Percentiles rank a stretch among this genome's conserved stretches.
Evolutionary conservation across 2,797 vertebrate genomes (phyloP).

Genomic region (Tachyglossus aculeatus): DNA sequence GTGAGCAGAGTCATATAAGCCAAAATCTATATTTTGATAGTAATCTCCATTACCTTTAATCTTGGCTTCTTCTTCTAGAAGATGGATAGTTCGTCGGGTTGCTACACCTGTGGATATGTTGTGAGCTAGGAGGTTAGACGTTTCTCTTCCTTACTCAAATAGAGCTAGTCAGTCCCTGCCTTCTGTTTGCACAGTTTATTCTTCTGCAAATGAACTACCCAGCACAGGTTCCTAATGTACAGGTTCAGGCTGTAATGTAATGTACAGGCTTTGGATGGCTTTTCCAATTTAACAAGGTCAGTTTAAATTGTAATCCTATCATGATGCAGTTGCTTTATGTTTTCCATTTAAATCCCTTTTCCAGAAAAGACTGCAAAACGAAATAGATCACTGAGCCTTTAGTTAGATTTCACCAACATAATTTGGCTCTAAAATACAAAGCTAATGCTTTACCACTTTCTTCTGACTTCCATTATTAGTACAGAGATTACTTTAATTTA

Average conservation of each 20-base stretch:
- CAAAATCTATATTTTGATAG: too few relatives aligned
- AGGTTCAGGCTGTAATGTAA: too few relatives aligned
- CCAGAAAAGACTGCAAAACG: not conserved
- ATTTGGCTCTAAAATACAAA: not conserved
- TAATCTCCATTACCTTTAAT: too few relatives aligned
- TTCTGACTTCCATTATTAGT: not conserved
- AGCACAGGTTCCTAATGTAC: not conserved
- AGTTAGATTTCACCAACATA: not conserved
- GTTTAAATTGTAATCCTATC: constrained; percentile 5
- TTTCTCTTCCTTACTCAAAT: too few relatives aligned
- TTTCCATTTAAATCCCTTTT: not conserved
- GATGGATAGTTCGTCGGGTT: too few relatives aligned
- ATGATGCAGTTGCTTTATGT: not conserved
- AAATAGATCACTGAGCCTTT: not conserved
- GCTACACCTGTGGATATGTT: too few relatives aligned
- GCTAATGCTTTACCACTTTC: not conserved
- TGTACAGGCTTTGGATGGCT: not conserved
- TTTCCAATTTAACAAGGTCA: constrained; percentile 9
- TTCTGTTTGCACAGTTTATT: too few relatives aligned
- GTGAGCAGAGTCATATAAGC: too few relatives aligned
- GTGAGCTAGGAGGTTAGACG: too few relatives aligned
- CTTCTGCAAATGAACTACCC: too few relatives aligned
- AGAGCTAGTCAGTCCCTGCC: too few relatives aligned
- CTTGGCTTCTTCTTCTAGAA: too few relatives aligned
- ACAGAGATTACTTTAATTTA: not conserved